Conservation (phyloP, 2,113 vertebrate species). For the Lates calcarifer region DNA sequence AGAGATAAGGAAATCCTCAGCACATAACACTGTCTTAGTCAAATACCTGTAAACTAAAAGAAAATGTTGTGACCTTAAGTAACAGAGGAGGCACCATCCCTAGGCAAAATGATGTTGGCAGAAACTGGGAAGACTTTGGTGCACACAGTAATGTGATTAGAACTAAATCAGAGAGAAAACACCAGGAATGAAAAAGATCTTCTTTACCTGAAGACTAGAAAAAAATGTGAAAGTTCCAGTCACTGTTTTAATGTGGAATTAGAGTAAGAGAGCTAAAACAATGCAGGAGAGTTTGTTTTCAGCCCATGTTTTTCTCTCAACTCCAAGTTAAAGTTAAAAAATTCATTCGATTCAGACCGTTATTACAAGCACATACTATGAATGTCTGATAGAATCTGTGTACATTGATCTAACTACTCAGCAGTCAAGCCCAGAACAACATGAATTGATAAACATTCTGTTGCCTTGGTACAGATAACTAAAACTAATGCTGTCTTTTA, state of each 20-base stretch:
- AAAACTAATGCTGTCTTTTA: background rate
- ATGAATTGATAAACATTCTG: background rate
- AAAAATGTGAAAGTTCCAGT: background rate
- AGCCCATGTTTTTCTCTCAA: background rate
- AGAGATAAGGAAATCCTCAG: background rate
- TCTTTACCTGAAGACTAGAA: background rate
- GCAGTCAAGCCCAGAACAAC: background rate
- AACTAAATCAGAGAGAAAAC: conserved; percentile 7
- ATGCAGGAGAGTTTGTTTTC: background rate
- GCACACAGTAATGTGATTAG: background rate
- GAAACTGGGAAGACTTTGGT: background rate
- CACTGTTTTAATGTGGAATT: conserved; percentile 13
- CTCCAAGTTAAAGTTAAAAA: conserved; percentile 15
- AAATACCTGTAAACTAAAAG: background rate
- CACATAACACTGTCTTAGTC: background rate
- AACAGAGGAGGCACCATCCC: conserved; percentile 6
- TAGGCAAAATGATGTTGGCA: background rate
- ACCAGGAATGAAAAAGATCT: background rate
- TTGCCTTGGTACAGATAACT: background rate
- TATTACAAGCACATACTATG: background rate
- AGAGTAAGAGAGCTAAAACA: background rate
- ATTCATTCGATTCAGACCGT: background rate
- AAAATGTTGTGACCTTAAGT: conserved; percentile 15
- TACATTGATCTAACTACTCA: background rate
- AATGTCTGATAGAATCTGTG: background rate